phyloP scores from a whole-genome alignment of 1,140 invertebrate genomes.

The Drosophila nasuta region DNA sequence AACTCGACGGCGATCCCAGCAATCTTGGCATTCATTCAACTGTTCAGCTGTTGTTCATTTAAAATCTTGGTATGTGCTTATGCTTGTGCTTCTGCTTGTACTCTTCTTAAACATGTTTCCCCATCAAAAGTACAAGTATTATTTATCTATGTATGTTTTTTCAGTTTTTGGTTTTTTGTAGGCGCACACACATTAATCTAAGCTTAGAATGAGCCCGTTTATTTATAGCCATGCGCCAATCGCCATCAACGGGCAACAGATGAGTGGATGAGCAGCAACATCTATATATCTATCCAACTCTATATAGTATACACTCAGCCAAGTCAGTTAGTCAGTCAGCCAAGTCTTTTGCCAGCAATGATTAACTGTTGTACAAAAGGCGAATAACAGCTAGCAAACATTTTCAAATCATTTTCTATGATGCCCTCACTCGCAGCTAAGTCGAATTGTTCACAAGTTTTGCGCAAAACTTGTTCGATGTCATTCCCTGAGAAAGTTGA shows the following conservation, averaged over 20 bases:
- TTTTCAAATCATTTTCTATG: constrained; percentile 14
- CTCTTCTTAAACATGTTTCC: constrained; percentile 36
- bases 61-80: constrained; percentile 22
- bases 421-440: constrained; percentile 27
- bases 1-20: constrained; percentile 30
- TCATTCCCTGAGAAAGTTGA: not conserved
- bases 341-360: constrained; percentile 55
- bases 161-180: constrained; percentile 19
- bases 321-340: constrained; percentile 10
- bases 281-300: not conserved
- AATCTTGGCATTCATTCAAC: constrained; percentile 46
- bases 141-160: constrained; percentile 7
- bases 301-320: constrained; percentile 8
- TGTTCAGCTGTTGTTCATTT: constrained; percentile 33
- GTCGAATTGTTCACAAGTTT: constrained; percentile 7
- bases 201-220: constrained; percentile 56
- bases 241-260: constrained; percentile 17
- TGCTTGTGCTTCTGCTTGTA: constrained; percentile 14
- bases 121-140: constrained; percentile 22
- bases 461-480: not conserved
- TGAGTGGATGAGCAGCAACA: constrained; percentile 38
- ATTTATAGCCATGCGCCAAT: constrained; percentile 69
- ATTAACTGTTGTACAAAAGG: constrained; percentile 62
- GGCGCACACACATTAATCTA: constrained; percentile 55
- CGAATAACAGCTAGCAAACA: constrained; percentile 17